phyloP scores from a whole-genome alignment of 2,113 vertebrate genomes.

The Pseudorasbora parva region DNA sequence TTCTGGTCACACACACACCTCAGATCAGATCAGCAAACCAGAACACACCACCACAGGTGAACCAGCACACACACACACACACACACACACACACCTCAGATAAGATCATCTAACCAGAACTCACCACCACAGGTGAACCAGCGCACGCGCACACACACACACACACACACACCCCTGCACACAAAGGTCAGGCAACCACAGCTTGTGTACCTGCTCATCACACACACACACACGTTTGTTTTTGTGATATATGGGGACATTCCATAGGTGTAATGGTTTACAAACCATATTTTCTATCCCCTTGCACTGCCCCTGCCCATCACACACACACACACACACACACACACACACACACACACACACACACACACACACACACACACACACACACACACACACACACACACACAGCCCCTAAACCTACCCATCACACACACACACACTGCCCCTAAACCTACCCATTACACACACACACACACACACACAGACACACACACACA shows the following conservation, averaged over 20 bases:
- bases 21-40: background rate
- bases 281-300: too few species aligned
- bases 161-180: background rate
- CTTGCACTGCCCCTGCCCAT: too few species aligned
- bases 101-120: too few species aligned
- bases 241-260: too few species aligned
- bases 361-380: background rate
- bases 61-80: background rate
- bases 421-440: background rate
- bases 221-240: slow-evolving; percentile 4
- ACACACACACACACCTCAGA: background rate
- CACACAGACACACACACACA: too few species aligned
- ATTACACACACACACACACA: too few species aligned
- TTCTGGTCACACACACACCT: slow-evolving; percentile 34
- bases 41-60: background rate
- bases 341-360: too few species aligned
- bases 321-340: too few species aligned
- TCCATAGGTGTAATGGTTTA: too few species aligned
- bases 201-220: too few species aligned
- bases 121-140: slow-evolving; percentile 17
- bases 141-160: background rate
- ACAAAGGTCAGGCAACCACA: slow-evolving; percentile 11
- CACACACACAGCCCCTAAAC: too few species aligned
- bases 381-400: background rate
- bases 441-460: too few species aligned